phyloP scores from a whole-genome alignment of 2,797 vertebrate genomes.

The Crypturellus tataupa region DNA sequence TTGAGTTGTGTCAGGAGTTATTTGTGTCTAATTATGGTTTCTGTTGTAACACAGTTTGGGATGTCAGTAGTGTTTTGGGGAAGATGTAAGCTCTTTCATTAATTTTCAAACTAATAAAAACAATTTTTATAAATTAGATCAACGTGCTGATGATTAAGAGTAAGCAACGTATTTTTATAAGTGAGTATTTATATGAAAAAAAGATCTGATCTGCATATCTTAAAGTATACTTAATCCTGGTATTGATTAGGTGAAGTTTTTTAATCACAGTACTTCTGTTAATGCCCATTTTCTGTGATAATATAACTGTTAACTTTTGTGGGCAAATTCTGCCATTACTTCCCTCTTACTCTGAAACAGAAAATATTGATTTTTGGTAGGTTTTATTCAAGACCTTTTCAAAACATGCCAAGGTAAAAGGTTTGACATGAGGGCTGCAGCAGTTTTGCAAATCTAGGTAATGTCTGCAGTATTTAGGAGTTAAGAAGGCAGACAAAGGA shows the following conservation, averaged over 20 bases:
- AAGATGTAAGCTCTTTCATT: neutral
- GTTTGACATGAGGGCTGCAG: neutral
- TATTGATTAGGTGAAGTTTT: neutral
- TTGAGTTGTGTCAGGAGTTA: neutral
- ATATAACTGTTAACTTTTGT: neutral
- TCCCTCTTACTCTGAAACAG: neutral
- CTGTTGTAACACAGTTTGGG: neutral
- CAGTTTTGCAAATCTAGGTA: neutral
- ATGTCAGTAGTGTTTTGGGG: too few species aligned
- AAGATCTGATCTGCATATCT: neutral
- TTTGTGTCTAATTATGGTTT: neutral
- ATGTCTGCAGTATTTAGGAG: neutral
- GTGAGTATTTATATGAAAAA: too few species aligned
- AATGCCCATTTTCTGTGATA: neutral
- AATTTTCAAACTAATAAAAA: neutral
- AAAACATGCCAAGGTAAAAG: neutral
- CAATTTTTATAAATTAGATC: neutral
- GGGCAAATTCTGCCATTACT: neutral
- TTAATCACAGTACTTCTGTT: neutral
- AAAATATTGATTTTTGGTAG: neutral
- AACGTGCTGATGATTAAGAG: neutral
- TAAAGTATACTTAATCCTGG: neutral
- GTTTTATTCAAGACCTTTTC: conserved; percentile 6
- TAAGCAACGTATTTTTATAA: neutral
- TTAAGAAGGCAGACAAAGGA: conserved; percentile 28